Percentiles rank a stretch among this genome's conserved stretches.
Conservation (phyloP, 2,888 invertebrate species). For the Trachelus troglodyta region DNA sequence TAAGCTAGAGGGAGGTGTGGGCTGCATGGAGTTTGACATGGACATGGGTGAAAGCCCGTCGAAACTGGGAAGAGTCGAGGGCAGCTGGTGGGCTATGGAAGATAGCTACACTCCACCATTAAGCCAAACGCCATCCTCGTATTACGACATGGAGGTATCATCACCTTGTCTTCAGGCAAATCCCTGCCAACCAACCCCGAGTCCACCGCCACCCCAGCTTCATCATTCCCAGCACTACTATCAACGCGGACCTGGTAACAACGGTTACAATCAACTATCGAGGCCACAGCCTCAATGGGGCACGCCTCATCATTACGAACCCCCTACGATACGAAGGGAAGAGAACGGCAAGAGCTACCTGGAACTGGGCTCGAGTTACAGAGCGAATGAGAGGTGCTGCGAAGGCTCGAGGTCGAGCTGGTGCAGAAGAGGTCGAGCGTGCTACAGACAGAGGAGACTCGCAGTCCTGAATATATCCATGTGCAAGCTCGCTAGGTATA, state of each 20-base stretch:
- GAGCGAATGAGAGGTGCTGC: slow-evolving; percentile 72
- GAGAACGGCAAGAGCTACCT: slow-evolving; percentile 92
- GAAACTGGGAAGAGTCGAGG: slow-evolving; percentile 68
- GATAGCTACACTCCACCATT: slow-evolving; percentile 55
- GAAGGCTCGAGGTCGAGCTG: slow-evolving; percentile 79
- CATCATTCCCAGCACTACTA: slow-evolving; percentile 29
- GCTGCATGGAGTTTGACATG: slow-evolving; percentile 68
- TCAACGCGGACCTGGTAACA: slow-evolving; percentile 34
- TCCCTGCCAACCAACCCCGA: slow-evolving; percentile 50
- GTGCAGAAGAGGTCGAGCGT: slow-evolving; percentile 81
- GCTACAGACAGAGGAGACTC: slow-evolving; percentile 86
- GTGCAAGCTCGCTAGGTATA: slow-evolving; percentile 88
- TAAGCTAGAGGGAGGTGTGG: slow-evolving; percentile 71
- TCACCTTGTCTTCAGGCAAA: slow-evolving; percentile 56
- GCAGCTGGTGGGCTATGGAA: slow-evolving; percentile 65
- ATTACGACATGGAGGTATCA: slow-evolving; percentile 60
- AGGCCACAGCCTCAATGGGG: slow-evolving; percentile 62
- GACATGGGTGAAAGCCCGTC: slow-evolving; percentile 71
- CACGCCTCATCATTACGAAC: slow-evolving; percentile 67
- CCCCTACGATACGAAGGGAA: slow-evolving; percentile 83
- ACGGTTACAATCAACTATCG: slow-evolving; percentile 59
- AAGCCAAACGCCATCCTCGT: slow-evolving; percentile 48
- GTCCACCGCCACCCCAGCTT: slow-evolving; percentile 30
- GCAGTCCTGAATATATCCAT: slow-evolving; percentile 93
- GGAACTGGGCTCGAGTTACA: slow-evolving; percentile 76